These are phyloP conservation scores for Chalcosyrphus nemorum DNA, from an alignment of 2,888 invertebrate genomes.

Conservation along the genomic window DNA sequence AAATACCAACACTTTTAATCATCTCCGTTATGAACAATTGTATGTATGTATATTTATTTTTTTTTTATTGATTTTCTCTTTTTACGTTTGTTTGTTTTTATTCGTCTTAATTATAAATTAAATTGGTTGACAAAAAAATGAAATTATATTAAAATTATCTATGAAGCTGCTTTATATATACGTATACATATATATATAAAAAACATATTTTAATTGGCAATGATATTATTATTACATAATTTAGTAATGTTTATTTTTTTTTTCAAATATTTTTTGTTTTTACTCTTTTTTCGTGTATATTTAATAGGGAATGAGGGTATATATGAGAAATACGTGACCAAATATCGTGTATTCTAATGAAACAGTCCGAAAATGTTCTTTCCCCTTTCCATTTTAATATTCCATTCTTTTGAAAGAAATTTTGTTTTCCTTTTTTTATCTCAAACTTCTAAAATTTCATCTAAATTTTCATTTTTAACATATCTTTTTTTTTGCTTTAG, in stretches of 20 bases:
- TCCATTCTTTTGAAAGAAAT: background rate
- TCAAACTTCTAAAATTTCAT: constrained; percentile 15
- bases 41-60: constrained; percentile 32
- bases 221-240: constrained; percentile 19
- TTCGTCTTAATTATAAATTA: constrained; percentile 47
- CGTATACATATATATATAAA: background rate
- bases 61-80: constrained; percentile 15
- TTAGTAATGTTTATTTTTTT: background rate
- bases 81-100: constrained; percentile 35
- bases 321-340: constrained; percentile 25
- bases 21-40: constrained; percentile 41
- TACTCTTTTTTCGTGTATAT: background rate
- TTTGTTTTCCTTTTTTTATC: constrained; percentile 5
- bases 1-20: background rate
- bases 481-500: background rate
- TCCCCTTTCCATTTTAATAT: background rate
- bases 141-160: constrained; percentile 55
- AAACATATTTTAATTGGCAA: constrained; percentile 51
- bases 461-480: background rate
- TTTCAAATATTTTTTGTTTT: background rate
- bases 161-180: constrained; percentile 51
- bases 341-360: constrained; percentile 26
- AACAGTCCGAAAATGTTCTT: constrained; percentile 23
- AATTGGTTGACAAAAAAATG: constrained; percentile 37
- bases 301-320: constrained; percentile 36